Percentiles rank a stretch among this genome's conserved stretches.
These are phyloP conservation scores for Rhyacichthys aspro DNA, from an alignment of 2,797 vertebrate species.

Conservation along the genomic window DNA sequence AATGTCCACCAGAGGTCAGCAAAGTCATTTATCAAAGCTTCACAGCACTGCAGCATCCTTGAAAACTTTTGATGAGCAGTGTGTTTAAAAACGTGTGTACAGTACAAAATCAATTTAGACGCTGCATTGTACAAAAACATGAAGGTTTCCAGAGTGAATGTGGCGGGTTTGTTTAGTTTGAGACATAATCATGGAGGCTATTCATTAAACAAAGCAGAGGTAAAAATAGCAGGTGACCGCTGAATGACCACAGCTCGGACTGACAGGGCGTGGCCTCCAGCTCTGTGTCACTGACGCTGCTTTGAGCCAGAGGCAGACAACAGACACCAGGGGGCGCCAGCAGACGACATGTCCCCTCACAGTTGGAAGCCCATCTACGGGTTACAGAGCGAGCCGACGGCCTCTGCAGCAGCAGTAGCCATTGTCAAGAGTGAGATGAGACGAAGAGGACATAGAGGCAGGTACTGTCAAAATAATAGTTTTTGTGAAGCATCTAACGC, in stretches of 20 bases:
- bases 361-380: not conserved
- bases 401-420: slow-evolving; percentile 1
- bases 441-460: rapidly evolving
- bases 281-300: not conserved
- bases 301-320: not conserved
- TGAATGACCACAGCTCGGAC: not conserved
- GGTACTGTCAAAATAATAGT: slow-evolving; percentile 18
- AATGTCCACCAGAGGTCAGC: slow-evolving; percentile 18
- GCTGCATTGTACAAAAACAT: not conserved
- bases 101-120: not conserved
- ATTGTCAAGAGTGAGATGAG: slow-evolving; percentile 5
- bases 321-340: slow-evolving; percentile 43
- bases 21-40: not conserved
- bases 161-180: too few relatives aligned
- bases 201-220: not conserved
- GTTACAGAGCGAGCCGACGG: not conserved
- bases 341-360: not conserved
- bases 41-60: not conserved
- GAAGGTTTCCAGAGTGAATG: not conserved
- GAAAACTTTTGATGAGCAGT: not conserved
- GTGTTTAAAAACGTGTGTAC: too few relatives aligned
- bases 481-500: too few relatives aligned
- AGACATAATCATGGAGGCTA: not conserved
- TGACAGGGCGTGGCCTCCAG: not conserved
- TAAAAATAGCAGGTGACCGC: slow-evolving; percentile 3